These are phyloP conservation scores for Orientallactaga sibirica DNA, from an alignment of 2,797 vertebrate genomes.

Conservation along the genomic window DNA sequence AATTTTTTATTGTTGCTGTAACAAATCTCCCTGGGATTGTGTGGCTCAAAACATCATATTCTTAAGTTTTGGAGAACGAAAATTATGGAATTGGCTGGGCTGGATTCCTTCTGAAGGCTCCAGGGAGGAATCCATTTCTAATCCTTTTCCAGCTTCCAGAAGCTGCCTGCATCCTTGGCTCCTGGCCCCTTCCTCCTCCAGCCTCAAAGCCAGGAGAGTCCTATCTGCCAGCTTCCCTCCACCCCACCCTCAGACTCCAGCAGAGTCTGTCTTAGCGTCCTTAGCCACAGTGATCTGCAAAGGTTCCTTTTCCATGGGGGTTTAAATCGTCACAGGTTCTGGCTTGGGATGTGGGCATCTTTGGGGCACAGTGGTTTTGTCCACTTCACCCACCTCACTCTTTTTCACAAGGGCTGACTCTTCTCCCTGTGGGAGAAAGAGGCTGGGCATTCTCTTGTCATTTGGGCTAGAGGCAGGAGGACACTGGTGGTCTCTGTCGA, in stretches of 20 bases:
- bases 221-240: too few species aligned
- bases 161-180: too few species aligned
- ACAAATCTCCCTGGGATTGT: too few species aligned
- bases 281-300: too few species aligned
- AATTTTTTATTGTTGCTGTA: neutral
- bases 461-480: neutral
- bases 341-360: neutral
- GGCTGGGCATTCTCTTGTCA: fast-evolving
- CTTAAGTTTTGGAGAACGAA: neutral
- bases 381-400: neutral
- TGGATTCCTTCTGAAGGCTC: neutral
- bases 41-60: neutral
- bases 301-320: neutral
- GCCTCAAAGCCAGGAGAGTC: neutral
- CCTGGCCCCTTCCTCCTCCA: neutral
- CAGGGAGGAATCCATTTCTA: too few species aligned
- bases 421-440: neutral
- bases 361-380: neutral
- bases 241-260: fast-evolving
- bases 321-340: neutral
- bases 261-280: neutral
- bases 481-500: too few species aligned
- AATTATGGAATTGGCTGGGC: neutral
- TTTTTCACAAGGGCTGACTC: neutral
- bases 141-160: neutral